Evolutionary conservation across 2,888 invertebrate species (phyloP).

Genomic region (Girardia tigrina): DNA sequence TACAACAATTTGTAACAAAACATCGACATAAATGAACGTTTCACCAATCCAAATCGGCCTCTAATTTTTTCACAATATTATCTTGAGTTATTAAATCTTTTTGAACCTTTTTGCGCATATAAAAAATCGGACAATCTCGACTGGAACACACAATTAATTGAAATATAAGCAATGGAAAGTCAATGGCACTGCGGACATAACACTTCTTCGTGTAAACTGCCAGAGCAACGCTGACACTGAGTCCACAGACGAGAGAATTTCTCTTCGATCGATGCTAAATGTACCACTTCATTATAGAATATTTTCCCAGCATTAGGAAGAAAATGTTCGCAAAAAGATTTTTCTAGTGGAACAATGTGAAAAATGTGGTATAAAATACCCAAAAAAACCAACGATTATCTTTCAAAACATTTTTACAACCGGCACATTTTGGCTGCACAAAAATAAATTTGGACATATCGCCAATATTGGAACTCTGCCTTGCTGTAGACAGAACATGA

Average conservation of each 20-base stretch:
- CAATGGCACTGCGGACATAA: slow-evolving; percentile 65
- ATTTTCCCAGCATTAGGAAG: slow-evolving; percentile 65
- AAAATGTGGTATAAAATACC: too few species aligned
- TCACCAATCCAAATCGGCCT: neutral
- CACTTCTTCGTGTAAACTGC: slow-evolving; percentile 91
- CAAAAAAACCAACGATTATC: too few species aligned
- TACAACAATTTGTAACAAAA: too few species aligned
- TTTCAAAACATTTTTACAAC: too few species aligned
- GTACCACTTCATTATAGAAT: slow-evolving; percentile 61
- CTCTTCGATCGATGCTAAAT: slow-evolving; percentile 67
- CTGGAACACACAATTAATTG: slow-evolving; percentile 52
- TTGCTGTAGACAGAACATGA: too few species aligned
- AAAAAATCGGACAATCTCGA: slow-evolving; percentile 97
- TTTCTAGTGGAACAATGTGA: neutral
- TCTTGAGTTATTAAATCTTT: slow-evolving; percentile 78
- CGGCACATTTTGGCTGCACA: too few species aligned
- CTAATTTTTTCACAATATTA: slow-evolving; percentile 67
- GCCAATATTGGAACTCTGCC: too few species aligned
- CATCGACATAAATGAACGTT: too few species aligned
- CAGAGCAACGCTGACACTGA: slow-evolving; percentile 95
- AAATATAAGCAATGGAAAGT: neutral
- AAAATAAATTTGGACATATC: too few species aligned
- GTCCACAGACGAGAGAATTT: slow-evolving; percentile 87
- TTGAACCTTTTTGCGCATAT: slow-evolving; percentile 93
- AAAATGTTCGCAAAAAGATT: slow-evolving; percentile 52